These are phyloP conservation scores for Melierax canorus DNA, from an alignment of 2,113 vertebrate species.

Conservation along the genomic window DNA sequence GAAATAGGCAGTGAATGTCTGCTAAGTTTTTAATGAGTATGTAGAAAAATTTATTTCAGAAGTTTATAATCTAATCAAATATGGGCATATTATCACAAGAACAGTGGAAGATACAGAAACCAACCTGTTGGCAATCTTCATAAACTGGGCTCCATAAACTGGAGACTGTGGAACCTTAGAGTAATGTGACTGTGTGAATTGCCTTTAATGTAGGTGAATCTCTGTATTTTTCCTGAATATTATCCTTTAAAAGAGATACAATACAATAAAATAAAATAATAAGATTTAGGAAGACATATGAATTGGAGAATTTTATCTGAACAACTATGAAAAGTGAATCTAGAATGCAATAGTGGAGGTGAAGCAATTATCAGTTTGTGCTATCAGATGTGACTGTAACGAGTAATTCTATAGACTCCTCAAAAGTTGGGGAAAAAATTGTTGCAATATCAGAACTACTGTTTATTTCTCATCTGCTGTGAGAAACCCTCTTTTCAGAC, in stretches of 20 bases:
- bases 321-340: neutral
- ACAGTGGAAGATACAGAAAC: neutral
- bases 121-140: neutral
- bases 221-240: neutral
- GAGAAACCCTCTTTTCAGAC: neutral
- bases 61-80: neutral
- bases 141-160: neutral
- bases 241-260: neutral
- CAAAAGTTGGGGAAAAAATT: neutral
- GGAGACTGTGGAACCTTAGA: neutral
- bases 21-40: neutral
- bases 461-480: neutral
- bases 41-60: neutral
- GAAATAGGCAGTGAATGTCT: neutral
- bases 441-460: neutral
- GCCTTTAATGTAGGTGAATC: neutral
- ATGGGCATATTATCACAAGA: neutral
- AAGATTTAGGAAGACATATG: neutral
- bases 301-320: neutral
- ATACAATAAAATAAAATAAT: neutral
- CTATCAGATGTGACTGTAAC: neutral
- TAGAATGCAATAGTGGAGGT: neutral
- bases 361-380: neutral
- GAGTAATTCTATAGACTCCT: neutral
- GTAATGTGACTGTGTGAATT: neutral